phyloP scores from a whole-genome alignment of 2,888 invertebrate genomes.

The Caenorhabditis sp. region DNA sequence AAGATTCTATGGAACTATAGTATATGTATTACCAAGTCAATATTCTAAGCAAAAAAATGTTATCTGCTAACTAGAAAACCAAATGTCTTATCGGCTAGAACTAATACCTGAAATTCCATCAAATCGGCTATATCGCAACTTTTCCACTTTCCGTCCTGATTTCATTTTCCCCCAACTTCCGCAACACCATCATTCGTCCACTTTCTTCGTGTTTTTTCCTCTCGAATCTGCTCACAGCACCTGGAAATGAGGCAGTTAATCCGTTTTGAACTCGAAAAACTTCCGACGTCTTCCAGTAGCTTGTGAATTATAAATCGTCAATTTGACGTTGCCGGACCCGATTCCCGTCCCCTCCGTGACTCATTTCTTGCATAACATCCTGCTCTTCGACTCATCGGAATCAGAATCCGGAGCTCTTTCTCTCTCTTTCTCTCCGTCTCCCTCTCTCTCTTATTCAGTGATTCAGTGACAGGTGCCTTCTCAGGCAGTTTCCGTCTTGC shows the following conservation, averaged over 20 bases:
- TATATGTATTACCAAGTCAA: too few species aligned
- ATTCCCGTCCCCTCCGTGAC: slow-evolving; percentile 6
- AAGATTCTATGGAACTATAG: too few species aligned
- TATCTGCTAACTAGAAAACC: too few species aligned
- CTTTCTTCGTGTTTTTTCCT: too few species aligned
- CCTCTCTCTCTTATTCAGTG: not conserved
- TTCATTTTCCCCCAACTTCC: too few species aligned
- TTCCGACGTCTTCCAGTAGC: not conserved
- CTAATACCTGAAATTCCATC: too few species aligned
- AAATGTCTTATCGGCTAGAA: too few species aligned
- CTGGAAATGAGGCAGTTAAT: not conserved
- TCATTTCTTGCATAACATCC: not conserved
- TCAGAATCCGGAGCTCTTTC: not conserved
- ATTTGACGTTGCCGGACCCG: not conserved
- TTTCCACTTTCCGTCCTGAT: too few species aligned
- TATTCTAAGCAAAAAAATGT: too few species aligned
- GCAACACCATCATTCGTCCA: too few species aligned
- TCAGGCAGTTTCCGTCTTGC: slow-evolving; percentile 24
- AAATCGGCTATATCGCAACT: too few species aligned
- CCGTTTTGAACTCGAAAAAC: not conserved
- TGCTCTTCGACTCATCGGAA: slow-evolving; percentile 1
- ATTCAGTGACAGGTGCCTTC: slow-evolving; percentile 55
- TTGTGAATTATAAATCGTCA: slow-evolving; percentile 1
- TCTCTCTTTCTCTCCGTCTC: not conserved
- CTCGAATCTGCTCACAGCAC: too few species aligned